Evolutionary conservation across 1,140 invertebrate species (phyloP).

Genomic region (Acyrthosiphon pisum): DNA sequence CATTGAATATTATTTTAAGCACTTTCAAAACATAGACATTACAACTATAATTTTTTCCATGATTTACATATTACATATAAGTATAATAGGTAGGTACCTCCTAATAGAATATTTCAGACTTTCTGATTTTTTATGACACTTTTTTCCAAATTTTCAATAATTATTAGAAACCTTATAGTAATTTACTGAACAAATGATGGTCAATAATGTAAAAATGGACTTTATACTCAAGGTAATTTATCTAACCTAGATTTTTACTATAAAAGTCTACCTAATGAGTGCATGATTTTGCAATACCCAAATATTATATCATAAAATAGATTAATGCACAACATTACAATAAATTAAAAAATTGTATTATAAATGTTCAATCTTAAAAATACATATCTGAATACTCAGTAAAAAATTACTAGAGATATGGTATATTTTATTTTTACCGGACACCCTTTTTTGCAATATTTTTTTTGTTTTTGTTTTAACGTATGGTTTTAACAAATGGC

Average conservation of each 20-base stretch:
- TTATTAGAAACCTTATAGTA: background rate
- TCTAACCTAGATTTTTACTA: background rate
- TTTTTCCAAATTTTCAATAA: background rate
- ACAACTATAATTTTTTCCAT: background rate
- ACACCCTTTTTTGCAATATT: too few relatives aligned
- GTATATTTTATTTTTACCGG: too few relatives aligned
- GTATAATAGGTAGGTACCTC: too few relatives aligned
- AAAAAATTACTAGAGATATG: background rate
- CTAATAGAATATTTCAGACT: background rate
- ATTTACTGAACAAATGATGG: too few relatives aligned
- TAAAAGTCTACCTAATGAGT: background rate
- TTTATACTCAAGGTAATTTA: background rate
- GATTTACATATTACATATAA: background rate
- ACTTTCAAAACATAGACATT: background rate
- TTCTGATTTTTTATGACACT: background rate
- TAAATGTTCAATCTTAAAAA: background rate
- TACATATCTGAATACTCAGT: background rate
- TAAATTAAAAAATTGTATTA: too few relatives aligned
- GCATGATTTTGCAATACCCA: too few relatives aligned
- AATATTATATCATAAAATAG: too few relatives aligned
- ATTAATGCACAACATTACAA: too few relatives aligned
- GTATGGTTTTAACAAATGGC: too few relatives aligned
- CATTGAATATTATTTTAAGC: constrained; percentile 61
- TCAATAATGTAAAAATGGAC: background rate
- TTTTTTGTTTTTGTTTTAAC: too few relatives aligned